phyloP scores from a whole-genome alignment of 92 coral and sea anemone genomes.

The Blastomussa wellsi region DNA sequence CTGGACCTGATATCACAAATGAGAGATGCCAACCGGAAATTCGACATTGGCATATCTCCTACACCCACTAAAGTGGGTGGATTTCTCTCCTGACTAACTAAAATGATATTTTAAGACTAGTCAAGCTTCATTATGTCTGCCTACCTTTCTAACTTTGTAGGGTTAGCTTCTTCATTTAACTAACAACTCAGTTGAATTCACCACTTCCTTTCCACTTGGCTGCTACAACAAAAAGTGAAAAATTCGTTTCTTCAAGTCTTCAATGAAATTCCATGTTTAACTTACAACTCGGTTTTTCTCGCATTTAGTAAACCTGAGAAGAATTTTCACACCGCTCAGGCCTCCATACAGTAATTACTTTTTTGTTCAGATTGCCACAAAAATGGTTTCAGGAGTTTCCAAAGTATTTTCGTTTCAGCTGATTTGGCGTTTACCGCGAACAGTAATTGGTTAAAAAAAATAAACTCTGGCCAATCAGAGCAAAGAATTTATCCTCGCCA shows the following conservation, averaged over 20 bases:
- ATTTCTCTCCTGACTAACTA: not conserved
- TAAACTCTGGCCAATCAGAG: not conserved
- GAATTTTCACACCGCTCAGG: not conserved
- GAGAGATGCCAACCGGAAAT: not conserved
- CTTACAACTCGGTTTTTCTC: not conserved
- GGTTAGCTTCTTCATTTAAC: not conserved
- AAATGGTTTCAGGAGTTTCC: not conserved
- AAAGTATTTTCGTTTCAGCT: not conserved
- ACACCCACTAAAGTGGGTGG: not conserved
- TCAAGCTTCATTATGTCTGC: constrained; percentile 8
- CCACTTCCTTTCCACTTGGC: not conserved
- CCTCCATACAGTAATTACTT: not conserved
- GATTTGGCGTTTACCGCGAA: not conserved
- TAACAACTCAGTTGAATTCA: not conserved
- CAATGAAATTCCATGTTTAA: not conserved
- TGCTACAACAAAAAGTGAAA: not conserved
- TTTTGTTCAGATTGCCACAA: not conserved
- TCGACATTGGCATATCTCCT: not conserved
- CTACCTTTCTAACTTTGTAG: constrained; percentile 2
- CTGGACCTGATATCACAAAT: no score
- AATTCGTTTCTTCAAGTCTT: not conserved
- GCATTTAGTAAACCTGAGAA: not conserved
- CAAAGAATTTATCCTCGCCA: not conserved
- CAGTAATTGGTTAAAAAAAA: no score
- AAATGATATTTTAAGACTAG: not conserved